Evolutionary conservation across 2,797 vertebrate genomes (phyloP).

Genomic region (Garrulus glandarius): DNA sequence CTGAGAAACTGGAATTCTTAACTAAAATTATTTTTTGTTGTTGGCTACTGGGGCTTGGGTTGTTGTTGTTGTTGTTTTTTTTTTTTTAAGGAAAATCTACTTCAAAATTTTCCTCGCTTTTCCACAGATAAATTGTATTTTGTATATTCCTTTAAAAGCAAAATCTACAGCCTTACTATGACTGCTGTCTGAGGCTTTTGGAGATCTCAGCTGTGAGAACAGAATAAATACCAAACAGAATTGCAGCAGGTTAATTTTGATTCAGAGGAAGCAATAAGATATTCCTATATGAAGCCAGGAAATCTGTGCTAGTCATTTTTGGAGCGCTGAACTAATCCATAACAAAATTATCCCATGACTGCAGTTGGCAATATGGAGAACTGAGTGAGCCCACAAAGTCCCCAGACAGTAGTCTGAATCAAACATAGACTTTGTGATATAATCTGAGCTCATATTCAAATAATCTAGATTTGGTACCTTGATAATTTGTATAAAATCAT

Average conservation of each 20-base stretch:
- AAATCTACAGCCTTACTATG: not conserved
- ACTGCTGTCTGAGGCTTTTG: not conserved
- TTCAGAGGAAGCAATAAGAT: not conserved
- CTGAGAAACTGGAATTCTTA: not conserved
- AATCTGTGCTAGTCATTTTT: not conserved
- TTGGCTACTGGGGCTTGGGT: not conserved
- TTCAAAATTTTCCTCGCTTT: not conserved
- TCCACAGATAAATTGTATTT: not conserved
- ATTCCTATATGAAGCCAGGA: not conserved
- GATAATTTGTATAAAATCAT: not conserved
- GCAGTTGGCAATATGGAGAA: not conserved
- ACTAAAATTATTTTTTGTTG: not conserved
- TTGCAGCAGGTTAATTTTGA: not conserved
- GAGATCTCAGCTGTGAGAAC: not conserved
- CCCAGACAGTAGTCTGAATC: not conserved
- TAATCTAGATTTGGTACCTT: not conserved
- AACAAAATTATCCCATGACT: not conserved
- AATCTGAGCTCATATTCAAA: not conserved
- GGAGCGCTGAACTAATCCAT: not conserved
- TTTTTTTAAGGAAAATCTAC: not conserved
- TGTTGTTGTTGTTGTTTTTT: rapidly evolving
- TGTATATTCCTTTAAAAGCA: not conserved
- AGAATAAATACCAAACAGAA: not conserved
- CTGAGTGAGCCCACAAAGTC: not conserved
- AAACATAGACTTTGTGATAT: not conserved